Evolutionary conservation across 2,113 vertebrate species (phyloP).

Genomic region (Alethe castanea): DNA sequence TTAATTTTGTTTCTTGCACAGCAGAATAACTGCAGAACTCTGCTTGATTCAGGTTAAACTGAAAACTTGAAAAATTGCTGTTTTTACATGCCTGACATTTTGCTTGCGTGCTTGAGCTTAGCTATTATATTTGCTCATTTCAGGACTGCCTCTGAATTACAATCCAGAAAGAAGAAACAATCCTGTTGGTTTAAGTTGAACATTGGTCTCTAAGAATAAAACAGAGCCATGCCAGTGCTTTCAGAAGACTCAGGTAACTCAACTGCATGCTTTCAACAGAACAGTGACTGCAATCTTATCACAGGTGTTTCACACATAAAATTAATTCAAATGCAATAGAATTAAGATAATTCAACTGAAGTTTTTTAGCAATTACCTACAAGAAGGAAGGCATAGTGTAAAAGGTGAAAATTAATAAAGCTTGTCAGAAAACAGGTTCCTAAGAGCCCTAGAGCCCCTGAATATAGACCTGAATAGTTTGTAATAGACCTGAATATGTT

Average conservation of each 20-base stretch:
- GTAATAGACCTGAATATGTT: background rate
- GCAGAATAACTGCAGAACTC: background rate
- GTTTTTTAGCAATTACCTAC: background rate
- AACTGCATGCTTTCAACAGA: background rate
- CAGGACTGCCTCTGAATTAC: background rate
- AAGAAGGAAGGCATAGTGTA: background rate
- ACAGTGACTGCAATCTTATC: background rate
- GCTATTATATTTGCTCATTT: background rate
- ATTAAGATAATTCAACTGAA: background rate
- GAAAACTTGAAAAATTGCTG: background rate
- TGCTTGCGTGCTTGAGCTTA: background rate
- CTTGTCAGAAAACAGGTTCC: background rate
- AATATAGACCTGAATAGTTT: background rate
- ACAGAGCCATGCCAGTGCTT: slow-evolving; percentile 83
- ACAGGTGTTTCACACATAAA: background rate
- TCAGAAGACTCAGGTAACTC: slow-evolving; percentile 84
- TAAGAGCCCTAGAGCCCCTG: background rate
- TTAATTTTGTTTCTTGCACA: accelerated
- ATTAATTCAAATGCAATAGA: background rate
- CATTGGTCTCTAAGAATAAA: background rate
- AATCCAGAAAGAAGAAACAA: background rate
- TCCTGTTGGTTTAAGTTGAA: background rate
- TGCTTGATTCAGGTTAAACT: background rate
- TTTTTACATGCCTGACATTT: background rate
- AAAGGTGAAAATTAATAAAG: background rate